Evolutionary conservation across 2,797 vertebrate species (phyloP), one percentile per base, ranked within the genome.

Genomic region (Pseudochirops cupreus): DNA sequence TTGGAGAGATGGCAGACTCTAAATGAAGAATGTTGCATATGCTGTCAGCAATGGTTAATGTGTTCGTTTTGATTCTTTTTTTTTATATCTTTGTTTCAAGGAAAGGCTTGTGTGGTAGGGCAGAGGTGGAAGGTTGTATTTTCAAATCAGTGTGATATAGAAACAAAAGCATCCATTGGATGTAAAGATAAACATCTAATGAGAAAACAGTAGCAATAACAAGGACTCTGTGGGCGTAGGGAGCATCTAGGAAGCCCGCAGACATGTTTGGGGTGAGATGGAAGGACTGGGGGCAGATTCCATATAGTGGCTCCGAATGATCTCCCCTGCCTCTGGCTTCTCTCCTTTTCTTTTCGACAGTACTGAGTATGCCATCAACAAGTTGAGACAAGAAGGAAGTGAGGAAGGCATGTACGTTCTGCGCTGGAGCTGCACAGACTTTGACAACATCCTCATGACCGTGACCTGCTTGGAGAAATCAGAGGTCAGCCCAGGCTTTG

Each of bases 341-440:
- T n/a, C 11, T 31, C n/a, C 54, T 21, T 0, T 58, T 57, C 56
- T 59, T 59, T 50, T 55, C 96, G 97, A 13, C 97, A 99, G 99
- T 98, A 99, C 99, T 1, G 99, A 99, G 53, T 99, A 99, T 0
- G 99, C 99, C 95, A 98, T 99, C 97, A 99, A 99, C 97, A 99
- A 99, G 96, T 98, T 99, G 94, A 99, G 99, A 3, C 99, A 99
- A 97, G 99, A 99, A 92, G 99, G 99, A n/a, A 99, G 99, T 0
- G 99, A 99, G 90, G 99, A 99, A 67, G 99, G 99, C 0, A 99
- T 99, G 96, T 99, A 99, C 0, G 99, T 99, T 74, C 97, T 99
- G 97, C 99, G 99, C 67, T 99, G 99, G 99, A 99, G 99, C 99
- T 99, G 99, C 97, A 99, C 99, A 0, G 99, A 99, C 96, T 99